Evolutionary conservation across 1,140 invertebrate genomes (phyloP).

Genomic region (Heliothis subflexa): DNA sequence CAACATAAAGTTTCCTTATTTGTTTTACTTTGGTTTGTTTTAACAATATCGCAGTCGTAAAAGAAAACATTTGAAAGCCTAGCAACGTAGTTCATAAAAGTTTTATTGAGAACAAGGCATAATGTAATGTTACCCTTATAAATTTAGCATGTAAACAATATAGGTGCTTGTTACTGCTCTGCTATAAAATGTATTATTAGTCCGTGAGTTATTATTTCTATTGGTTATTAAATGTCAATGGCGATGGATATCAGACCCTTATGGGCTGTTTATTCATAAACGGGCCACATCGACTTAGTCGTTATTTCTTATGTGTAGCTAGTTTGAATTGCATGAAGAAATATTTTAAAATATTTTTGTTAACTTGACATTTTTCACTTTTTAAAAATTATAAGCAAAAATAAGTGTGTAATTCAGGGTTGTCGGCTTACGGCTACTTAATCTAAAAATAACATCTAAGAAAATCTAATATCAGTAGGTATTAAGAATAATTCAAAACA

Average conservation of each 20-base stretch:
- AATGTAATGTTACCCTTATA: conserved; percentile 59
- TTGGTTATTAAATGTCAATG: conserved; percentile 44
- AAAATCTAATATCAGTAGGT: background rate
- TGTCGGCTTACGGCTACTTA: too few species aligned
- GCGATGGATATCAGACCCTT: conserved; percentile 26
- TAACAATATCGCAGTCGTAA: conserved; percentile 43
- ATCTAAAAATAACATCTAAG: background rate
- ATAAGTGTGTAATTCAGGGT: too few species aligned
- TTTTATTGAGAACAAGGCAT: conserved; percentile 46
- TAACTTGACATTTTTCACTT: too few species aligned
- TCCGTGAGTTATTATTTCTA: conserved; percentile 55
- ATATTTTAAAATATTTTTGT: too few species aligned
- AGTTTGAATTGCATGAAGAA: too few species aligned
- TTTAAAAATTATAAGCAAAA: too few species aligned
- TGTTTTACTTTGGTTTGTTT: conserved; percentile 21
- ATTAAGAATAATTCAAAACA: background rate
- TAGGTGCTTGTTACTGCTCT: conserved; percentile 54
- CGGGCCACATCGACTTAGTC: background rate
- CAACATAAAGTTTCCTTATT: conserved; percentile 6
- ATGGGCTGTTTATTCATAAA: background rate
- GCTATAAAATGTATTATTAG: conserved; percentile 65
- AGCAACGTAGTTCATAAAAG: conserved; percentile 43
- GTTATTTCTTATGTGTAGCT: background rate
- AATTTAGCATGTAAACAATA: conserved; percentile 64
- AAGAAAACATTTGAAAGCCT: conserved; percentile 32